A percentile compares a stretch with the other conserved stretches of the same genome.
Evolutionary conservation across 2,113 vertebrate genomes (phyloP).

Genomic region (Mustela nigripes): DNA sequence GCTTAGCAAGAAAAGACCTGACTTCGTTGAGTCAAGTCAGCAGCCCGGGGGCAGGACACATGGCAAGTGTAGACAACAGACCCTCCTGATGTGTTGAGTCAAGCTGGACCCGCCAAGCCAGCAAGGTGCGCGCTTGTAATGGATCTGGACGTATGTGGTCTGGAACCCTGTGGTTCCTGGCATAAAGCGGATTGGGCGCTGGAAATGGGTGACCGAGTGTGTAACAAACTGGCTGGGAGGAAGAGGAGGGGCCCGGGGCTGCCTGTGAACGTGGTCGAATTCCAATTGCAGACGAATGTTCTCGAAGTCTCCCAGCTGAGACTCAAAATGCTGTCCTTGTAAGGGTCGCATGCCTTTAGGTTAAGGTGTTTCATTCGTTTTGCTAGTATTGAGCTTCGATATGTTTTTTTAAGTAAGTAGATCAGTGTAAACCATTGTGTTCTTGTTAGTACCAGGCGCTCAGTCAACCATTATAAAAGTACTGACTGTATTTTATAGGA

Average conservation of each 20-base stretch:
- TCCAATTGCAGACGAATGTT: background rate
- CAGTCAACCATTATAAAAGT: background rate
- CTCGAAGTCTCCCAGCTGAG: background rate
- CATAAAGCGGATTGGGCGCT: background rate
- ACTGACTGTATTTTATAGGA: background rate
- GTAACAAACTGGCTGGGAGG: background rate
- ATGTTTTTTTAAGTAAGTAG: background rate
- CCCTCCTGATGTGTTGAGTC: conserved; percentile 54
- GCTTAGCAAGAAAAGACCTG: conserved; percentile 55
- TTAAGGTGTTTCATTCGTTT: background rate
- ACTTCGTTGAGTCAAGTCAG: conserved; percentile 37
- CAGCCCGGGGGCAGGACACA: conserved; percentile 58
- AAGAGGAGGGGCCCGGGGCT: background rate
- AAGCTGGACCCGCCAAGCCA: conserved; percentile 50
- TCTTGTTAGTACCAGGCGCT: conserved; percentile 7
- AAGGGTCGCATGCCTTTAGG: background rate
- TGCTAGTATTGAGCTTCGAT: background rate
- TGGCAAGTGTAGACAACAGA: conserved; percentile 54
- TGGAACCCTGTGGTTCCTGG: background rate
- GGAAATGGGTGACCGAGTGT: background rate
- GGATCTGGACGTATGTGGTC: background rate
- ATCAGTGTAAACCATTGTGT: background rate
- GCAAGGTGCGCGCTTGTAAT: conserved; percentile 23
- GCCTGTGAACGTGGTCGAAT: background rate
- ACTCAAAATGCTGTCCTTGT: background rate